Conservation (phyloP, 2,113 vertebrate genomes). For the Tachycineta bicolor region DNA sequence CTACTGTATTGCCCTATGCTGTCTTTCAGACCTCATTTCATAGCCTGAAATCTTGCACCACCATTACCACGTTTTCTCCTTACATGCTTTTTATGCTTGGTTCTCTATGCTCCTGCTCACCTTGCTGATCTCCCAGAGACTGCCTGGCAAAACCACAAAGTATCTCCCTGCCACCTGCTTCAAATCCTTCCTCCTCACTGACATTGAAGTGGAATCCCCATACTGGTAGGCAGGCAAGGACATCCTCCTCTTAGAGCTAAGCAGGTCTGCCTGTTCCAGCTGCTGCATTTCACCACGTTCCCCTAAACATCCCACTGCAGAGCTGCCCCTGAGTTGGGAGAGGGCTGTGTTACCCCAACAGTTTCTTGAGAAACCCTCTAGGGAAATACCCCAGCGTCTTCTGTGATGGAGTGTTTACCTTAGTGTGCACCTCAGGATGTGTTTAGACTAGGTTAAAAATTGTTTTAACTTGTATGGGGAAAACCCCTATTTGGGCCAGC, state of each 20-base stretch:
- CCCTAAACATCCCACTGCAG: not conserved
- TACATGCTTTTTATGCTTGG: not conserved
- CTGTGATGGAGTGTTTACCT: not conserved
- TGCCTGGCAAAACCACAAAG: not conserved
- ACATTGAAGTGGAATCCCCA: not conserved
- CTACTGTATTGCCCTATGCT: not conserved
- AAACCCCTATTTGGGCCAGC: constrained; percentile 3
- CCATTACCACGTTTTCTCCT: not conserved
- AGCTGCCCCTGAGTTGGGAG: not conserved
- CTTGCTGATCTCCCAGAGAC: not conserved
- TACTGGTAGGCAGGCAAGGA: not conserved
- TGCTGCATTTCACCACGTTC: not conserved
- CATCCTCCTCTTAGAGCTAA: not conserved
- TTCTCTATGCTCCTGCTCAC: not conserved
- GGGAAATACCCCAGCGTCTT: not conserved
- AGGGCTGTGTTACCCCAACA: not conserved
- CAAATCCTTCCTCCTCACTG: not conserved
- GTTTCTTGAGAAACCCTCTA: not conserved
- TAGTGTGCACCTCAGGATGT: not conserved
- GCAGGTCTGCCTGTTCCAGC: not conserved
- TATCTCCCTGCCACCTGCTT: not conserved
- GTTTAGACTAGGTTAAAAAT: not conserved
- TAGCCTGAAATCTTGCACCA: not conserved
- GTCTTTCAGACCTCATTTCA: not conserved
- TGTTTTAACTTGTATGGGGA: not conserved